Evolutionary conservation across 2,113 vertebrate genomes (phyloP).

Genomic region (Mustela lutreola): DNA sequence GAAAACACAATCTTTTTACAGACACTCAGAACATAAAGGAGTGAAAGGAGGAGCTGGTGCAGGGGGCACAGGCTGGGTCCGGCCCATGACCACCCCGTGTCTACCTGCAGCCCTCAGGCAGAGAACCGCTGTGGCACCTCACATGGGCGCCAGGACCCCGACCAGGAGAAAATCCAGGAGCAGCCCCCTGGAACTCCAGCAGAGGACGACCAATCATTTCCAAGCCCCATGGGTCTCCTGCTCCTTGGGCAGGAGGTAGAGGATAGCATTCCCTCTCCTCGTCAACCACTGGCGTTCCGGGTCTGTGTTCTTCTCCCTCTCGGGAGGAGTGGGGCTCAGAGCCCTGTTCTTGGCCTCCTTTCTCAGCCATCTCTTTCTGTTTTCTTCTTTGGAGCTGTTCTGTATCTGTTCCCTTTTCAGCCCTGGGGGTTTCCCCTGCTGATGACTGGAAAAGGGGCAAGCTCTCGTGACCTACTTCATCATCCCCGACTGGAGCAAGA

Average conservation of each 20-base stretch:
- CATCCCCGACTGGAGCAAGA: not conserved
- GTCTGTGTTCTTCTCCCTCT: not conserved
- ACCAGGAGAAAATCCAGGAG: not conserved
- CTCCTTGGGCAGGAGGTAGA: fast-evolving
- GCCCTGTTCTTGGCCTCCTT: not conserved
- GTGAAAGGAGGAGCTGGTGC: not conserved
- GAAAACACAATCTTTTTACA: not conserved
- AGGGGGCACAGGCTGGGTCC: not conserved
- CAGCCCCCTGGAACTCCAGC: fast-evolving
- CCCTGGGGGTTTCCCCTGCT: not conserved
- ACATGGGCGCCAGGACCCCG: fast-evolving
- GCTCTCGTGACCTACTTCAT: not conserved
- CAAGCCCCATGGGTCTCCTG: fast-evolving
- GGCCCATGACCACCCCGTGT: not conserved
- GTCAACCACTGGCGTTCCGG: fast-evolving
- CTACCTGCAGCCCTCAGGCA: fast-evolving
- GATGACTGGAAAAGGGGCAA: not conserved
- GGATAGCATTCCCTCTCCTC: not conserved
- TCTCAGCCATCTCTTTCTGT: not conserved
- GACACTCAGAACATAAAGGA: not conserved
- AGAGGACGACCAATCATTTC: not conserved
- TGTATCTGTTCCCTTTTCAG: not conserved
- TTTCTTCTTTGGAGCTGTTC: not conserved
- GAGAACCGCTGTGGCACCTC: fast-evolving
- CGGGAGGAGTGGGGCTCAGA: not conserved